Percentiles rank a stretch among this genome's conserved stretches.
These are phyloP conservation scores for Nothoprocta perdicaria DNA, from an alignment of 2,113 vertebrate species.

Conservation along the genomic window DNA sequence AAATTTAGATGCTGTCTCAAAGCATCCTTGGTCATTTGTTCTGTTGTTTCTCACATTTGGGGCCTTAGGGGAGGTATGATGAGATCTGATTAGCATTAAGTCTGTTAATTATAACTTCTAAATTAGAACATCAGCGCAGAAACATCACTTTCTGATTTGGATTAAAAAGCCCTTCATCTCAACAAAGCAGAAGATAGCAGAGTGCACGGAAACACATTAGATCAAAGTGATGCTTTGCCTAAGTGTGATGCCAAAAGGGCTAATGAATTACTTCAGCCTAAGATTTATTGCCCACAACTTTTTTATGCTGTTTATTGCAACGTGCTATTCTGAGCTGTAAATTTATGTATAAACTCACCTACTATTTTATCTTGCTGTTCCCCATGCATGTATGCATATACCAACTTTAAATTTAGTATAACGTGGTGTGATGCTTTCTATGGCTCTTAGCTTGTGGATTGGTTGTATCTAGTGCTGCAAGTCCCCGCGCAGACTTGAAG, in stretches of 20 bases:
- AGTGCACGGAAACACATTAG: conserved; percentile 45
- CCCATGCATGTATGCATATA: not conserved
- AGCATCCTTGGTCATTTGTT: conserved; percentile 44
- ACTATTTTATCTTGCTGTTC: not conserved
- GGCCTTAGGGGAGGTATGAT: conserved; percentile 65
- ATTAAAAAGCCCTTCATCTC: conserved; percentile 74
- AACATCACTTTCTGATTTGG: conserved; percentile 75
- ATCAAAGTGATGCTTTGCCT: conserved; percentile 53
- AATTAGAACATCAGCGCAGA: conserved; percentile 72
- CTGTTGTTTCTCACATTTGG: conserved; percentile 63
- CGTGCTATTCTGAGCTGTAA: conserved; percentile 12
- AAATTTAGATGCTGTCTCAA: conserved; percentile 9
- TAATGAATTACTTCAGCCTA: conserved; percentile 48
- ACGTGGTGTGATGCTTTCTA: not conserved
- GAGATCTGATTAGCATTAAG: conserved; percentile 75
- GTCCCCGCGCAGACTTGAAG: not conserved
- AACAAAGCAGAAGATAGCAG: conserved; percentile 70
- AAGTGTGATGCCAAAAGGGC: conserved; percentile 52
- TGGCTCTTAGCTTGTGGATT: not conserved
- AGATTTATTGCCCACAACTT: conserved; percentile 53
- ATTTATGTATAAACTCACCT: conserved; percentile 43
- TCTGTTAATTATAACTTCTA: conserved; percentile 78
- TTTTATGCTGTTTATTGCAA: conserved; percentile 52
- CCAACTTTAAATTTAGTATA: not conserved
- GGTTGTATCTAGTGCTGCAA: not conserved